These are phyloP conservation scores for Urosaurus nigricauda DNA, from an alignment of 2,797 vertebrate genomes.

Conservation along the genomic window DNA sequence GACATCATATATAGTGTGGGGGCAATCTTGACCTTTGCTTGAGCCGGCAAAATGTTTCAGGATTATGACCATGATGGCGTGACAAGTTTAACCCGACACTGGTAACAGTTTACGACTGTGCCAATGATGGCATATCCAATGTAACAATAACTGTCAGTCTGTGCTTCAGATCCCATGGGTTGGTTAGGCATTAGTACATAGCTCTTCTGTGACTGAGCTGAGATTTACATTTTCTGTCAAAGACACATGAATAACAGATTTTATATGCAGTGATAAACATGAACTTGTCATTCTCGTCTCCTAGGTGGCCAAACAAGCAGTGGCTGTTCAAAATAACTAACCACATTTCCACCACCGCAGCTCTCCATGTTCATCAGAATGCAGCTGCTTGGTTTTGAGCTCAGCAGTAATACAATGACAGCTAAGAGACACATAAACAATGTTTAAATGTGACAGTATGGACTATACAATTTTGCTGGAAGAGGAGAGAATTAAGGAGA, in stretches of 20 bases:
- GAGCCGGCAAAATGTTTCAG: background rate
- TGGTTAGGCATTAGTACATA: background rate
- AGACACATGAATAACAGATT: constrained; percentile 37
- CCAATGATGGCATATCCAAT: background rate
- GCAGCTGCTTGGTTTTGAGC: constrained; percentile 8
- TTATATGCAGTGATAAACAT: constrained; percentile 26
- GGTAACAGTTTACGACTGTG: background rate
- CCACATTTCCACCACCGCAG: background rate
- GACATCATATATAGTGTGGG: background rate
- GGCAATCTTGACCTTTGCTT: background rate
- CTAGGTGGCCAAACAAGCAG: background rate
- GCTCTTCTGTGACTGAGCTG: background rate
- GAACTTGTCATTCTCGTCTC: constrained; percentile 8
- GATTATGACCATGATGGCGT: background rate
- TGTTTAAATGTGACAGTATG: background rate
- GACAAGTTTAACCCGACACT: background rate
- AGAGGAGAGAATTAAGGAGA: constrained; percentile 30
- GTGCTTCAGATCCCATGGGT: background rate
- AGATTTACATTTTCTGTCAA: background rate
- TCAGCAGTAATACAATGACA: constrained; percentile 7
- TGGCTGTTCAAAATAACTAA: constrained; percentile 22
- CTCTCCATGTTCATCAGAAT: constrained; percentile 20
- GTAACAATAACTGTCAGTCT: background rate
- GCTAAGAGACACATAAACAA: background rate
- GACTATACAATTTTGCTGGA: constrained; percentile 17